Percentiles rank a stretch among this genome's conserved stretches.
These are phyloP conservation scores for Rhincodon typus DNA, from an alignment of 2,797 vertebrate species.

Conservation along the genomic window DNA sequence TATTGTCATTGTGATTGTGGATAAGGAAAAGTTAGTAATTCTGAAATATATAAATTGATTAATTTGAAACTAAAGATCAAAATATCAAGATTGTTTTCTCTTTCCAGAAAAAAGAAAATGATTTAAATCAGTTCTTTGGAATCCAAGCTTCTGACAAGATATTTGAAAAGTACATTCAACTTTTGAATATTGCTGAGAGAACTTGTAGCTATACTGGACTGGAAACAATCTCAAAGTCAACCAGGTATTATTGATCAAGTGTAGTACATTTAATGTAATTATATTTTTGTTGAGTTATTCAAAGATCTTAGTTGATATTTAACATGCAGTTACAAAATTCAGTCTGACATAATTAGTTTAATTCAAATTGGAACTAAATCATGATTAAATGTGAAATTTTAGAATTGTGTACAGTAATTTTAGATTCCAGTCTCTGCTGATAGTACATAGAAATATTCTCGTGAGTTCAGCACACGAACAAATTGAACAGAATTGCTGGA, in stretches of 20 bases:
- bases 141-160: slow-evolving; percentile 64
- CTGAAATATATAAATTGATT: neutral
- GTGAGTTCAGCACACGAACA: neutral
- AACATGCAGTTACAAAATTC: neutral
- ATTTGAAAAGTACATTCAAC: slow-evolving; percentile 68
- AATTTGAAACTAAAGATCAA: neutral
- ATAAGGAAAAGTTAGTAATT: neutral
- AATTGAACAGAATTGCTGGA: neutral
- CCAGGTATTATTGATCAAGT: slow-evolving; percentile 18
- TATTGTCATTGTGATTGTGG: neutral
- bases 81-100: neutral
- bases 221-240: slow-evolving; percentile 13
- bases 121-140: slow-evolving; percentile 69
- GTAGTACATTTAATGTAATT: neutral
- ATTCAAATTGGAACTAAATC: neutral
- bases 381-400: neutral
- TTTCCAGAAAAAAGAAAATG: slow-evolving; percentile 49
- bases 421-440: neutral
- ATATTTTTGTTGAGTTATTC: neutral
- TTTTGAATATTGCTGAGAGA: slow-evolving; percentile 63
- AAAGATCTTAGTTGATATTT: too few relatives aligned
- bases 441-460: neutral
- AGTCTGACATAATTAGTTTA: neutral
- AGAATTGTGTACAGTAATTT: neutral
- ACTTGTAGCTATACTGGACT: neutral